A percentile compares a stretch with the other conserved stretches of the same genome.
phyloP scores from a whole-genome alignment of 2,797 vertebrate species.

The Eurystomus glaucurus region DNA sequence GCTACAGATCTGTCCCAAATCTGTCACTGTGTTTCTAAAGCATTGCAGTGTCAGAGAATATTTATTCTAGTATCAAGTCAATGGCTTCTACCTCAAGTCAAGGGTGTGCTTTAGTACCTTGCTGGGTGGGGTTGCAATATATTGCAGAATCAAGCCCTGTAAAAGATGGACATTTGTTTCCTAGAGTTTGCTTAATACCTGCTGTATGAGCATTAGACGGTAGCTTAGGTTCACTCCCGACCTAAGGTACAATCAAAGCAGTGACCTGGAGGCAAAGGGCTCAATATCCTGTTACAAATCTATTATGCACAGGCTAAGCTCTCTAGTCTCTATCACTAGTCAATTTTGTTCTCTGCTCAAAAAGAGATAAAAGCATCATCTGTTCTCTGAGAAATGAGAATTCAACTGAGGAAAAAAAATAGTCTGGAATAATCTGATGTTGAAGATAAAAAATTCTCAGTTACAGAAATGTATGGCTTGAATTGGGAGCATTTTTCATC shows the following conservation, averaged over 20 bases:
- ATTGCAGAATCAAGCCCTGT: neutral
- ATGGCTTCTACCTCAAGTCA: neutral
- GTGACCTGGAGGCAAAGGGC: conserved; percentile 20
- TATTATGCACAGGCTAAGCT: conserved; percentile 17
- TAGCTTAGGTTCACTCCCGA: neutral
- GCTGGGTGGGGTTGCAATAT: neutral
- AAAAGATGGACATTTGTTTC: neutral
- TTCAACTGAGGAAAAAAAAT: neutral
- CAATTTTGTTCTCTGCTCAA: neutral
- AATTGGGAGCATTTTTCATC: neutral
- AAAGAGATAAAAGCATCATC: conserved; percentile 32
- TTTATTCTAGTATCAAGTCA: neutral
- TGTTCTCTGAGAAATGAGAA: conserved; percentile 38
- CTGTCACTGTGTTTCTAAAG: neutral
- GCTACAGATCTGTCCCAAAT: neutral
- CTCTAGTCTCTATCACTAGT: neutral
- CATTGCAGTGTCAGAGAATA: neutral
- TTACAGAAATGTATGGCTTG: conserved; percentile 9
- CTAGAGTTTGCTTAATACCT: neutral
- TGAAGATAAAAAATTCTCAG: conserved; percentile 46
- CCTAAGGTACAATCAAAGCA: conserved; percentile 15
- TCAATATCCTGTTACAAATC: conserved; percentile 67
- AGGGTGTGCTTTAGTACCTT: neutral
- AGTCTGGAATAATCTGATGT: conserved; percentile 36
- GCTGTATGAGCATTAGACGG: neutral